A percentile compares a stretch with the other conserved stretches of the same genome.
Conservation (phyloP, 2,797 vertebrate genomes). For the Acanthornis magna region DNA sequence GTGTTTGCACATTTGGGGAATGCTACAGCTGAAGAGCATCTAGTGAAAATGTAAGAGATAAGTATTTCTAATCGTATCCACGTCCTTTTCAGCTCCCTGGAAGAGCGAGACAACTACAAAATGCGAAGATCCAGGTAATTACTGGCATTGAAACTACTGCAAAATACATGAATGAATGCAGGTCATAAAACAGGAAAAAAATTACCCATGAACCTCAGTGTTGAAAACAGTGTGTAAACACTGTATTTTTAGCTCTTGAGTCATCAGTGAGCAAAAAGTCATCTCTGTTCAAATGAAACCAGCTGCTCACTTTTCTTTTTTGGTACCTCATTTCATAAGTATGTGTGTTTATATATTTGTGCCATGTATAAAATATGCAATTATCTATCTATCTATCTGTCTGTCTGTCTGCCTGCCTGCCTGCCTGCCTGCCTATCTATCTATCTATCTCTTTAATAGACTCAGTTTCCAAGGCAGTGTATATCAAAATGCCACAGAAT, state of each 20-base stretch:
- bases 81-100: neutral
- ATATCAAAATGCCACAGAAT: neutral
- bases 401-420: no score
- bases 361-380: neutral
- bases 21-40: neutral
- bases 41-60: neutral
- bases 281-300: neutral
- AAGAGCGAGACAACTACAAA: neutral
- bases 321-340: neutral
- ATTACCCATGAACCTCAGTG: neutral
- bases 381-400: no score
- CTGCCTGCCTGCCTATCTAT: no score
- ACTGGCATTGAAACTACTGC: neutral
- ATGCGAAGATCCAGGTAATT: neutral
- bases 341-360: accelerated
- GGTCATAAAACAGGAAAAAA: neutral
- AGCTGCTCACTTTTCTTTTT: neutral
- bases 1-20: conserved; percentile 27
- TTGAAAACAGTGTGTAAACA: neutral
- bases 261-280: neutral
- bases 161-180: neutral
- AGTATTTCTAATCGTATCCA: conserved; percentile 11
- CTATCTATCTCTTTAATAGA: no score
- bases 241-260: neutral
- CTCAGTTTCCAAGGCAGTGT: neutral